Percentiles rank a stretch among this genome's conserved stretches.
Conservation (phyloP, 2,113 vertebrate species). For the Strigops habroptila region DNA sequence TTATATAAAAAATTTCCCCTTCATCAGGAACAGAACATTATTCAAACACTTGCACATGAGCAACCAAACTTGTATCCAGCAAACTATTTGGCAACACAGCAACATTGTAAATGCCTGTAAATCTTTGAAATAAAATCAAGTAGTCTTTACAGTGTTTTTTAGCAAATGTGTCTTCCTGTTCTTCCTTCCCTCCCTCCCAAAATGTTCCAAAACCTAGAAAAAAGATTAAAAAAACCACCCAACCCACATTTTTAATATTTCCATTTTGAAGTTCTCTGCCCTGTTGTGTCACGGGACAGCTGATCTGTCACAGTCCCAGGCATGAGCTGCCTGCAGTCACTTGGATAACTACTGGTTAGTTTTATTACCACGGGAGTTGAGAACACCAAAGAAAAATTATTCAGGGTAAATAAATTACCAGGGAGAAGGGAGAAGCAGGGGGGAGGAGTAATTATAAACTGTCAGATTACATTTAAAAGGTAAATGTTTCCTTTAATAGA, state of each 20-base stretch:
- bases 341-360: neutral
- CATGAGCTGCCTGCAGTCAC: constrained; percentile 58
- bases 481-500: constrained; percentile 3
- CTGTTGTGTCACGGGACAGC: constrained; percentile 12
- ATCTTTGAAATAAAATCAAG: constrained; percentile 53
- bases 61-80: constrained; percentile 65
- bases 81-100: constrained; percentile 72
- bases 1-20: constrained; percentile 76
- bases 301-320: neutral
- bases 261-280: constrained; percentile 8
- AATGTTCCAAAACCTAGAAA: constrained; percentile 50
- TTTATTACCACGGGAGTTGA: neutral
- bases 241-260: neutral
- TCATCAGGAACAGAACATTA: constrained; percentile 67
- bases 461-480: constrained; percentile 34
- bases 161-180: constrained; percentile 32
- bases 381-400: neutral
- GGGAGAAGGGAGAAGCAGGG: neutral
- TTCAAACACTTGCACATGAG: constrained; percentile 66
- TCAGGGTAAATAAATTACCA: constrained; percentile 3
- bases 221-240: constrained; percentile 13
- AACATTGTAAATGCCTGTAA: constrained; percentile 54
- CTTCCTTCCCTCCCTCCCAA: constrained; percentile 8
- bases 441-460: neutral
- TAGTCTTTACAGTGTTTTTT: constrained; percentile 43